A percentile compares a stretch with the other conserved stretches of the same genome.
Evolutionary conservation across 2,113 vertebrate genomes (phyloP).

Genomic region (Cyprichromis sp.): DNA sequence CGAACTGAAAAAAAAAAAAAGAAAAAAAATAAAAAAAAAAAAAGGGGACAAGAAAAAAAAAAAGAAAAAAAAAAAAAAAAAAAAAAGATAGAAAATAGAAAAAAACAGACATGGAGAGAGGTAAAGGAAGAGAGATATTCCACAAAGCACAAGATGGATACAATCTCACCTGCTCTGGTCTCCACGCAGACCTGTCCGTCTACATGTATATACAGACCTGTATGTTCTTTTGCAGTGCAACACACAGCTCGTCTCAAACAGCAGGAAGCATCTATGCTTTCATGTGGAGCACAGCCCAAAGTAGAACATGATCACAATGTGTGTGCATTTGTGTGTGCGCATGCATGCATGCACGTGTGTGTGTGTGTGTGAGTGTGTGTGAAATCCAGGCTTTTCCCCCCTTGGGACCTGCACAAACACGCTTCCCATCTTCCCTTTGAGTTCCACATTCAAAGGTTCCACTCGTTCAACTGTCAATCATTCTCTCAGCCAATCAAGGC

Average conservation of each 20-base stretch:
- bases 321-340: slow-evolving; percentile 19
- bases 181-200: slow-evolving; percentile 60
- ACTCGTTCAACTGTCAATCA: slow-evolving; percentile 72
- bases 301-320: slow-evolving; percentile 67
- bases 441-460: slow-evolving; percentile 74
- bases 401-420: slow-evolving; percentile 70
- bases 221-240: slow-evolving; percentile 51
- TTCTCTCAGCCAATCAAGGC: slow-evolving; percentile 68
- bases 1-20: too few relatives aligned
- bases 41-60: too few relatives aligned
- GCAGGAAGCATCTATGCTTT: slow-evolving; percentile 64
- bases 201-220: slow-evolving; percentile 47
- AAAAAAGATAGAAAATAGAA: neutral
- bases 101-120: neutral
- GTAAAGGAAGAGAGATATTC: neutral
- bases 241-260: slow-evolving; percentile 62
- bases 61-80: too few relatives aligned
- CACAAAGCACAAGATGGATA: slow-evolving; percentile 41
- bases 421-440: slow-evolving; percentile 72
- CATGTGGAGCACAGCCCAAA: slow-evolving; percentile 72
- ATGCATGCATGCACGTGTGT: neutral
- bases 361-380: slow-evolving; percentile 15
- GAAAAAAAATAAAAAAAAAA: too few relatives aligned
- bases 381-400: slow-evolving; percentile 69
- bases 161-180: slow-evolving; percentile 52